These are phyloP conservation scores for Leptarthrus brevirostris DNA, from an alignment of 2,888 invertebrate species.

Conservation along the genomic window DNA sequence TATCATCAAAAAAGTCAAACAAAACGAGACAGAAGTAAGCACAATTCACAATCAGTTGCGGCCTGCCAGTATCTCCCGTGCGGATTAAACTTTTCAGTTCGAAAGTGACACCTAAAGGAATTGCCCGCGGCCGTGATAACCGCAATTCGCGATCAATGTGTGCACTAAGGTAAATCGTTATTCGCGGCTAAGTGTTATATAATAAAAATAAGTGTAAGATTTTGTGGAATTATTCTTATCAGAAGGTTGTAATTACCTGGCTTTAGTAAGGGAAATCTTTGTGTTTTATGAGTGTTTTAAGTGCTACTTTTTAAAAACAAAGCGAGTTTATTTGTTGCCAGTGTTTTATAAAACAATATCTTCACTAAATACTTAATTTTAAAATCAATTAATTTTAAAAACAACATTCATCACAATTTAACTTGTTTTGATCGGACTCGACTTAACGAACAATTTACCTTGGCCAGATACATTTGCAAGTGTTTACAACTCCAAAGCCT, in stretches of 20 bases:
- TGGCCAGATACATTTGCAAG: background rate
- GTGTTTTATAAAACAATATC: too few species aligned
- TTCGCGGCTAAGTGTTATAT: background rate
- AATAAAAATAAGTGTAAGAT: conserved; percentile 2
- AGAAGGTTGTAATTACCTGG: background rate
- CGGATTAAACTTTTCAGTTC: conserved; percentile 38
- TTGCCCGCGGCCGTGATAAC: conserved; percentile 34
- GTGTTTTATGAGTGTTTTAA: background rate
- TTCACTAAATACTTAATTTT: too few species aligned
- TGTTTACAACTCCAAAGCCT: background rate
- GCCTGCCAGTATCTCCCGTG: conserved; percentile 14
- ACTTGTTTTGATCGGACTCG: too few species aligned
- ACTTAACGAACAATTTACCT: too few species aligned
- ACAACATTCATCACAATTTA: too few species aligned
- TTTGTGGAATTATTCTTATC: background rate
- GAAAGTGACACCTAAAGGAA: conserved; percentile 42
- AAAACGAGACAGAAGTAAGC: conserved; percentile 19
- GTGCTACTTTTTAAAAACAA: too few species aligned
- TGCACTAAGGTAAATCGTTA: background rate
- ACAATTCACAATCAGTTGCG: conserved; percentile 34
- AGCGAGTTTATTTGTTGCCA: too few species aligned
- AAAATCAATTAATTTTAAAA: too few species aligned
- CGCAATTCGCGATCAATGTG: conserved; percentile 16
- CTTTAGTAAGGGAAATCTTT: background rate
- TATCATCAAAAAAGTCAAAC: conserved; percentile 23